phyloP scores from a whole-genome alignment of 2,888 invertebrate genomes.

The Willowsia nigromaculata region DNA sequence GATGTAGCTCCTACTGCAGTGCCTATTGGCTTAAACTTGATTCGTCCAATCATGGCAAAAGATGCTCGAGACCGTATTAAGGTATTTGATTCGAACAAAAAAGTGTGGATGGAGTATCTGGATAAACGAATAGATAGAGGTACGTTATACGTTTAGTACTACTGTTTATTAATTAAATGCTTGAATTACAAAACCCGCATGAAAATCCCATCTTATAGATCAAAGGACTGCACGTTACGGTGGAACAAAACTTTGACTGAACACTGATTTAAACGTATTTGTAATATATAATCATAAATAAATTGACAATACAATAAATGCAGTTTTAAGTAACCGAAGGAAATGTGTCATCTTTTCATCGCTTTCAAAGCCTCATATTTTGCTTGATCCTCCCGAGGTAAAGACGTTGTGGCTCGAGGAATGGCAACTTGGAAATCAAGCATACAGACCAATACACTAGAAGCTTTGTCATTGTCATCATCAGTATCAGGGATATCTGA shows the following conservation, averaged over 20 bases:
- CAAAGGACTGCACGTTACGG: constrained; percentile 31
- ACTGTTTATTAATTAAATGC: not conserved
- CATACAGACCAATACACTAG: not conserved
- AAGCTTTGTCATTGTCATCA: not conserved
- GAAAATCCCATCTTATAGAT: not conserved
- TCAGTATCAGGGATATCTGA: not conserved
- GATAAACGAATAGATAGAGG: constrained; percentile 34
- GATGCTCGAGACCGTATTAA: not conserved
- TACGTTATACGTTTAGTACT: not conserved
- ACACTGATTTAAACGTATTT: not conserved
- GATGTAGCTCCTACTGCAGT: constrained; percentile 2
- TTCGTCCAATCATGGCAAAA: not conserved
- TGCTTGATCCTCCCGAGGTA: constrained; percentile 63
- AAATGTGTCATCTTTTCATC: constrained; percentile 47
- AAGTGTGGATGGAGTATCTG: constrained; percentile 25
- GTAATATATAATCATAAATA: not conserved
- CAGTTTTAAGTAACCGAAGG: not conserved
- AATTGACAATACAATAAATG: not conserved
- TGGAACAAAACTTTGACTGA: not conserved
- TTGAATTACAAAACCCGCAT: not conserved
- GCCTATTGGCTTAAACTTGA: not conserved
- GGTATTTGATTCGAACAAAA: constrained; percentile 9
- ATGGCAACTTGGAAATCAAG: constrained; percentile 63
- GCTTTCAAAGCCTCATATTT: constrained; percentile 65
- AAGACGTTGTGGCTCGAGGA: constrained; percentile 38